Evolutionary conservation across 2,113 vertebrate species (phyloP), one percentile per base, ranked within the genome.

Genomic region (Dipodomys merriami): DNA sequence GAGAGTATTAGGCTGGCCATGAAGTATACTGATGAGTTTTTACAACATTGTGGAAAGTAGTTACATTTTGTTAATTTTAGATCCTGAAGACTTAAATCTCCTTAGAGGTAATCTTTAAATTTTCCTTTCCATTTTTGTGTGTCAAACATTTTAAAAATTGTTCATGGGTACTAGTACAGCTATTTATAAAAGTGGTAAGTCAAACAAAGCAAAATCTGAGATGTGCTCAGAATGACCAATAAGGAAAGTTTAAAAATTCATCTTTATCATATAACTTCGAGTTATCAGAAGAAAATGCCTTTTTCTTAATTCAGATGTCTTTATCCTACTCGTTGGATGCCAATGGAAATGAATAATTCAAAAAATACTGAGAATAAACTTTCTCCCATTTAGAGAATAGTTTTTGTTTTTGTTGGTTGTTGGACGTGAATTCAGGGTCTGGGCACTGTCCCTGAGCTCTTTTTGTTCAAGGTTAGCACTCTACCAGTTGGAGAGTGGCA

Each of bases 241-340:
- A 27, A 64, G 30, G 29, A 96, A 93, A 80, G 73, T 64, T 29
- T 91, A 74, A 81, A 91, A 89, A 23, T 29, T 95, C 27, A 49
- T 29, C 11, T 46, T 53, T 79, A 73, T 77, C 4, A 35, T 11
- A 19, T 72, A 44, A 74, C 15, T 83, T 68, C 88, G n/a, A 84
- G 3, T 83, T 93, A 86, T 67, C 19, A 68, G 46, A 93, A 65
- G 33, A 62, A 67, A 29, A 22, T 30, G 53, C 76, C 33, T 64
- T 72, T 73, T 62, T 81, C 53, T 91, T 88, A 83, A 78, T 77
- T 29, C 7, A 83, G 53, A 22, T 72, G 62, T 27, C 72, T 9
- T 87, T 80, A 46, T 64, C 67, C n/a, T 78, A 62, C 27, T 93
- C n/a, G 80, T 91, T 71, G 33, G 3, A 44, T 91, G 5, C 15